Evolutionary conservation across 92 coral and sea anemone genomes (phyloP).

Genomic region (Meandrina meandrites): DNA sequence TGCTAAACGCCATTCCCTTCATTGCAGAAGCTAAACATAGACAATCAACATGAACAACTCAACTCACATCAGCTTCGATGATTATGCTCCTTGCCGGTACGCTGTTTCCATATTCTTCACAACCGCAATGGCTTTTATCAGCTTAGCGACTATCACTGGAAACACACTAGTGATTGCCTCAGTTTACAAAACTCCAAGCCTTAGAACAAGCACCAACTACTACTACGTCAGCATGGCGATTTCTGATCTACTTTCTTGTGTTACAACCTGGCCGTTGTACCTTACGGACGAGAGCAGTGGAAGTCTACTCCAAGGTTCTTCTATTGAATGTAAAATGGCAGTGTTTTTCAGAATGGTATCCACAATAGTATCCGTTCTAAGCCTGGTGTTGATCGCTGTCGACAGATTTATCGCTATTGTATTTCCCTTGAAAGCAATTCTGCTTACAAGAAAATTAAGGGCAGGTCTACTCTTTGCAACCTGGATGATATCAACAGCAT

Average conservation of each 20-base stretch:
- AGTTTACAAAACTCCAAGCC: not conserved
- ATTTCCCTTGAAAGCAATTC: conserved; percentile 5
- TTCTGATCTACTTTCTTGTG: not conserved
- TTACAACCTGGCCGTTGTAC: not conserved
- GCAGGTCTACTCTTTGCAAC: not conserved
- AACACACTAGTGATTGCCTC: not conserved
- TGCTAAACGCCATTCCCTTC: too few species aligned
- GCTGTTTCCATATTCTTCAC: not conserved
- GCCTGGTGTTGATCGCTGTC: conserved; percentile 11
- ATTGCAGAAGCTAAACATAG: too few species aligned
- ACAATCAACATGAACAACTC: not conserved
- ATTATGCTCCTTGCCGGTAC: not conserved
- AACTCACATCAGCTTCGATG: not conserved
- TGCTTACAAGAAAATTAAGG: not conserved
- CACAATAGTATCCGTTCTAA: not conserved
- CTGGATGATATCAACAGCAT: not conserved
- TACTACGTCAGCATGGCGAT: conserved; percentile 6
- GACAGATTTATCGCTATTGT: conserved; percentile 21
- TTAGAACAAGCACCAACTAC: not conserved
- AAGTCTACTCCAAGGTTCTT: not conserved
- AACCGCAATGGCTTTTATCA: not conserved
- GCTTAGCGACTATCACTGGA: not conserved
- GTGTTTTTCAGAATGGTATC: not conserved
- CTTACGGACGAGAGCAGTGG: not conserved
- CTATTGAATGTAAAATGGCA: conserved; percentile 13